Percentiles rank a stretch among this genome's conserved stretches.
phyloP scores from a whole-genome alignment of 2,797 vertebrate species.

The Crocodylus rhombifer region DNA sequence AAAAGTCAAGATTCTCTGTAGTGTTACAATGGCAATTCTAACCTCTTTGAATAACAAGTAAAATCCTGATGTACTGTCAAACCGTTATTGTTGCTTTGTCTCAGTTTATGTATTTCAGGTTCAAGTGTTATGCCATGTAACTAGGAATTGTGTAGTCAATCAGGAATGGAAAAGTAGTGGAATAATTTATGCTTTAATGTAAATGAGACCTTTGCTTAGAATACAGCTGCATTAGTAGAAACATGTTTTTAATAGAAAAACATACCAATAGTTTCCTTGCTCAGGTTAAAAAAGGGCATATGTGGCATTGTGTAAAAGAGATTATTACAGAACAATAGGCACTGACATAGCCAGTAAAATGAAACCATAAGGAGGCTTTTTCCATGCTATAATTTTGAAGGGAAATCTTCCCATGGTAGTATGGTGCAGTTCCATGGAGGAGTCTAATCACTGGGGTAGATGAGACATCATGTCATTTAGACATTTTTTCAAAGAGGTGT shows the following conservation, averaged over 20 bases:
- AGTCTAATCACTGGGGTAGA: neutral
- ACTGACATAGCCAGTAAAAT: neutral
- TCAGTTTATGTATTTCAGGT: conserved; percentile 43
- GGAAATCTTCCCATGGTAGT: neutral
- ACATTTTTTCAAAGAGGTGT: neutral
- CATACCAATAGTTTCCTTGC: conserved; percentile 8
- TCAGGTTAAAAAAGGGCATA: conserved; percentile 41
- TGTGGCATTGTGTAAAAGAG: neutral
- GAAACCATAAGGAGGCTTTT: neutral
- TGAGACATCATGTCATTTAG: neutral
- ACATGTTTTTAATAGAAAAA: conserved; percentile 29
- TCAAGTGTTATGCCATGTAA: conserved; percentile 29
- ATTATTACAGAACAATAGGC: neutral
- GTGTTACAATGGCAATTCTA: conserved; percentile 34
- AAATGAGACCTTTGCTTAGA: conserved; percentile 24
- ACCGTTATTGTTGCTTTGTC: conserved; percentile 51
- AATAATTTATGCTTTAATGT: conserved; percentile 46
- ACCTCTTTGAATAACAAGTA: neutral
- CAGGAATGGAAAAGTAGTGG: conserved; percentile 32
- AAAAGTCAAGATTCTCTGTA: conserved; percentile 42
- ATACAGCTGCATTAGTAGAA: conserved; percentile 40
- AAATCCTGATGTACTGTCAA: neutral
- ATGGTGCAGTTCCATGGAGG: neutral
- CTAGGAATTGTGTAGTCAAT: neutral
- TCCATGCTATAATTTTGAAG: neutral